Evolutionary conservation across 2,888 invertebrate genomes (phyloP).

Genomic region (Yponomeuta malinellus): DNA sequence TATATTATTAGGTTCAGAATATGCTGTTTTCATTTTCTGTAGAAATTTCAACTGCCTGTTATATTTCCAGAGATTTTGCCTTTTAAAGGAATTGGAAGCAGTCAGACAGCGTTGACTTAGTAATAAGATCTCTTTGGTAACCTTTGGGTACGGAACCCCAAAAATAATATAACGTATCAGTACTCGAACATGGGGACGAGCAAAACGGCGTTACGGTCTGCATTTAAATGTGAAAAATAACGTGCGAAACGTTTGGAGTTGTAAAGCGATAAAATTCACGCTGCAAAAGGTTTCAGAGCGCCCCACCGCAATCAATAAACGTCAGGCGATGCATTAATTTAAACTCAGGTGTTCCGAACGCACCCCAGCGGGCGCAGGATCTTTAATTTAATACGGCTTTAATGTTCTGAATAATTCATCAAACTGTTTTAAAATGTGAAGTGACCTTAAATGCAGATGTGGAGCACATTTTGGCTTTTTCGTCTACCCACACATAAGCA

Average conservation of each 20-base stretch:
- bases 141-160: too few species aligned
- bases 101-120: too few species aligned
- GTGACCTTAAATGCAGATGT: too few species aligned
- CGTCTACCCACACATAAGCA: too few species aligned
- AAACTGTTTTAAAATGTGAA: background rate
- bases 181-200: background rate
- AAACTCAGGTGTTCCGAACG: slow-evolving; percentile 33
- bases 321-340: slow-evolving; percentile 38
- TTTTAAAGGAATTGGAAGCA: too few species aligned
- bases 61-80: too few species aligned
- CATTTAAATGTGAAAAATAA: background rate
- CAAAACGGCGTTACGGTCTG: background rate
- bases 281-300: background rate
- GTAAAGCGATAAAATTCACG: background rate
- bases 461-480: too few species aligned
- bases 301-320: slow-evolving; percentile 33
- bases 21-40: too few species aligned
- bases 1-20: too few species aligned
- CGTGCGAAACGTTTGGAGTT: background rate
- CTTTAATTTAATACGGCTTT: slow-evolving; percentile 16
- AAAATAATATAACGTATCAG: too few species aligned
- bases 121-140: too few species aligned
- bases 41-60: too few species aligned
- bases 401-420: background rate
- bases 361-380: slow-evolving; percentile 25